Conservation (phyloP, 2,797 vertebrate species). For the Halcyon smyrnensis region DNA sequence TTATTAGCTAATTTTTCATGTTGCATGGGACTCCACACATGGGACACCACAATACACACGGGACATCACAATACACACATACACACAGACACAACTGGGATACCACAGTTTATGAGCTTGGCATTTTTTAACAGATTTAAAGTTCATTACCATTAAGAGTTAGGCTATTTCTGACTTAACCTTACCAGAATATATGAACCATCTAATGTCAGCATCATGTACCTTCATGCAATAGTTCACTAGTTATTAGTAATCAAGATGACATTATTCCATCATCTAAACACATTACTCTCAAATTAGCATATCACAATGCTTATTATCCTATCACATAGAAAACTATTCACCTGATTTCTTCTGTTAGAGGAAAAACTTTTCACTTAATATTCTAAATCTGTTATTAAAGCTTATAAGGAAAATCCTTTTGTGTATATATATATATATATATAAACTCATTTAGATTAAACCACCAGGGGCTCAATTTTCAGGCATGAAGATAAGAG, state of each 20-base stretch:
- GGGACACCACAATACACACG: too few species aligned
- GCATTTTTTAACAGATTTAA: background rate
- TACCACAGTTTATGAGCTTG: background rate
- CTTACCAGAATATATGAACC: background rate
- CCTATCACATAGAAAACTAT: background rate
- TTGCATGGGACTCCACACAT: background rate
- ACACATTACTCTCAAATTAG: background rate
- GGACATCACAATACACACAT: too few species aligned
- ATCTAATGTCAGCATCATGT: background rate
- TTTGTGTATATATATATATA: background rate
- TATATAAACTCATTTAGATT: background rate
- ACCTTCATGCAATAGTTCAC: background rate
- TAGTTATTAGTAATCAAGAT: background rate
- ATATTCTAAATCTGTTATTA: background rate
- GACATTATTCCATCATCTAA: background rate
- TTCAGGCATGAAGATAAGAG: background rate
- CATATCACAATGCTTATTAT: background rate
- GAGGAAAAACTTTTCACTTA: background rate
- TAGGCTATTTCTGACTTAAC: background rate
- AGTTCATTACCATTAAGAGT: background rate
- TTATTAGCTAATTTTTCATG: background rate
- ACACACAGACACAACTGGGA: background rate
- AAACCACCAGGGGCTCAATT: background rate
- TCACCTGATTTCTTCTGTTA: background rate
- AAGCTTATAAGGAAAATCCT: background rate